These are phyloP conservation scores for Petrolisthes manimaculis DNA, from an alignment of 2,888 invertebrate genomes.

Conservation along the genomic window DNA sequence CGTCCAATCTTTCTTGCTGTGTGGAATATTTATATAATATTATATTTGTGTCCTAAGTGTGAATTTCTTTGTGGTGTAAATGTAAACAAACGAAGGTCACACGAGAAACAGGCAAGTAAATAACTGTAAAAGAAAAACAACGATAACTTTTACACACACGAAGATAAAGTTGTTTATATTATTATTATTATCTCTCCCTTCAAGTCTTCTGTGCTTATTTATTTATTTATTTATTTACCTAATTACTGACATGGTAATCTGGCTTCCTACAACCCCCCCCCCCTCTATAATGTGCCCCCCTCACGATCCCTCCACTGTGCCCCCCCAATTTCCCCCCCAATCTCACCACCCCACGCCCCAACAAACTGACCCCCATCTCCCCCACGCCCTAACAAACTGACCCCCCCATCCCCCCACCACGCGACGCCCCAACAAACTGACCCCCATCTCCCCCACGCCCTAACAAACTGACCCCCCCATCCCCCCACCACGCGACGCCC, in stretches of 20 bases:
- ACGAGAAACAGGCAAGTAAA: constrained; percentile 14
- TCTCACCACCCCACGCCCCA: not conserved
- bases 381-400: not conserved
- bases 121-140: constrained; percentile 18
- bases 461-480: constrained; percentile 3
- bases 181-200: constrained; percentile 8
- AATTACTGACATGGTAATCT: no score
- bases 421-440: not conserved
- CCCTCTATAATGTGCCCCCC: not conserved
- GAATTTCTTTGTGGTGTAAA: constrained; percentile 3
- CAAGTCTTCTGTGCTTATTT: not conserved
- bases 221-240: no score
- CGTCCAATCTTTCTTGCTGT: no score
- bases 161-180: no score
- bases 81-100: not conserved
- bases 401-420: not conserved
- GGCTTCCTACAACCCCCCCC: no score
- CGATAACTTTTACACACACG: no score
- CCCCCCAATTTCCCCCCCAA: not conserved
- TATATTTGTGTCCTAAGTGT: no score
- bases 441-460: constrained; percentile 9
- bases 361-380: no score
- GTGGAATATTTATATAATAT: no score
- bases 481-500: not conserved
- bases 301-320: not conserved